These are phyloP conservation scores for Bradypodion ventrale DNA, from an alignment of 2,797 vertebrate species.

Conservation along the genomic window DNA sequence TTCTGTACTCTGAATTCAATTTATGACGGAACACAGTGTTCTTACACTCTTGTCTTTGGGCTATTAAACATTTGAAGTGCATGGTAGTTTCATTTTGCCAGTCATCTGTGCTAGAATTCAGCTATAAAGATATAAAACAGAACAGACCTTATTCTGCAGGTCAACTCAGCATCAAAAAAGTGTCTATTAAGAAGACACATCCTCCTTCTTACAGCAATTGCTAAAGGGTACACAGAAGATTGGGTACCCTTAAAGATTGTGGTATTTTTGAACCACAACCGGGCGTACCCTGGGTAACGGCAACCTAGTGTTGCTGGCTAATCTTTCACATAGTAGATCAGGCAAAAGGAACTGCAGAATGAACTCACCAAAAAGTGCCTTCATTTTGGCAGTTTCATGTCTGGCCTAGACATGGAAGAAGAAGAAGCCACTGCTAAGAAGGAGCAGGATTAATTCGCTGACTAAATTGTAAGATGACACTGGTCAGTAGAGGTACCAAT, in stretches of 20 bases:
- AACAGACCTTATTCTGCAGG: constrained; percentile 1
- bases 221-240: too few species aligned
- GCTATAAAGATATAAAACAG: not conserved
- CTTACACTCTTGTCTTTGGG: constrained; percentile 20
- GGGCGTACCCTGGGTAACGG: too few species aligned
- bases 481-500: not conserved
- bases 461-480: not conserved
- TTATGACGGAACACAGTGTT: constrained; percentile 17
- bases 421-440: too few species aligned
- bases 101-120: not conserved
- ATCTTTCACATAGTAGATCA: too few species aligned
- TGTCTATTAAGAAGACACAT: not conserved
- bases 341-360: too few species aligned
- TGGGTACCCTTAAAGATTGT: too few species aligned
- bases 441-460: not conserved
- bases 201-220: not conserved
- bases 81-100: constrained; percentile 13
- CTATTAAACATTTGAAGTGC: constrained; percentile 14
- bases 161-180: constrained; percentile 3
- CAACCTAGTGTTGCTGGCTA: too few species aligned
- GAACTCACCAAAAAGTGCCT: too few species aligned
- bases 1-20: constrained; percentile 31
- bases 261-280: too few species aligned
- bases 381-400: too few species aligned
- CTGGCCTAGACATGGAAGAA: too few species aligned